Base-by-base conservation (phyloP, 2,797 vertebrate genomes). In the Lepus townsendii region DNA sequence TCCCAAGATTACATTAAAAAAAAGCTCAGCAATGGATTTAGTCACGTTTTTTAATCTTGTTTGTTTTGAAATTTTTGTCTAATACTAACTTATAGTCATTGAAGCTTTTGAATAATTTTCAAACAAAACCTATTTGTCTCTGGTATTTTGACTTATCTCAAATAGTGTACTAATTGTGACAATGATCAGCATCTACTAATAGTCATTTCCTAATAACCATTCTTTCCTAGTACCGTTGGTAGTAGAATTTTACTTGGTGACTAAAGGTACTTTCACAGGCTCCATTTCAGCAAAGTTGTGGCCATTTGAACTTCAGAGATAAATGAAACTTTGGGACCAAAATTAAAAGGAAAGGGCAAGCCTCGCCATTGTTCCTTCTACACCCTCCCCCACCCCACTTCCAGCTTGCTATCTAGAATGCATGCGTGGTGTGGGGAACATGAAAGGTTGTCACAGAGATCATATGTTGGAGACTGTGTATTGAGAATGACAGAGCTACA, bases 61-160 rank as follows among this genome's bases (percentile, higher is more conserved):
- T 32, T 78, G 5, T 83, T 92, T 94, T 94, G 32, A 91, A 91
- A 78, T 69, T 77, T 91, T 73, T 47, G 9, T 65, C 69, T 83
- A 57, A 54, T 89, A 63, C 63, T 91, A 90, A 71, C 38, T 80
- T 73, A 54, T 50, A 71, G 22, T 66, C 22, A 52, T 76, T 79
- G 35, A 92, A 89, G 14, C 24, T 65, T 85, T 78, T 83, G 17
- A 86, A 47, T 94, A 87, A 79, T 83, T 54, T 90, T 94, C 27
- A 63, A 63, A 30, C 77, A 83, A 68, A 93, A 68, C 6, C 14
- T 80, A 13, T 54, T 77, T 2, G 14, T 86, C 27, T 77, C 4
- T 77, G 13, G 54, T 82, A 2, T 93, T 95, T 89, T 94, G 66
- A 83, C 60, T 94, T 93, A 62, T 7, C 4, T 1, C 3, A 24